phyloP scores from a whole-genome alignment of 2,888 invertebrate genomes.

The Candidula unifasciata region DNA sequence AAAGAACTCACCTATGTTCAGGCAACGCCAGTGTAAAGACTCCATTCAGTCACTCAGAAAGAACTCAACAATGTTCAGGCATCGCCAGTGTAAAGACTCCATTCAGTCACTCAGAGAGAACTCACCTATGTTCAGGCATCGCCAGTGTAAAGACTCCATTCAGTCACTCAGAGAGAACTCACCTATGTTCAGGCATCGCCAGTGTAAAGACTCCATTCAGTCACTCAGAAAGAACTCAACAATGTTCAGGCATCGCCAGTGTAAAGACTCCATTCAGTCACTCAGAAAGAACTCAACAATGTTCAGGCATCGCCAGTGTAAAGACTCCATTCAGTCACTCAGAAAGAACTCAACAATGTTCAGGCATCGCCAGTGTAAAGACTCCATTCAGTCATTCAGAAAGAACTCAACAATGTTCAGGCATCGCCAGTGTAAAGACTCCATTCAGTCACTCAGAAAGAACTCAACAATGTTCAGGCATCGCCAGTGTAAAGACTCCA shows the following conservation, averaged over 20 bases:
- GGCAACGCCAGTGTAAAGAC: conserved; percentile 50
- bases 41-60: conserved; percentile 40
- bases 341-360: no score
- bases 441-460: conserved; percentile 42
- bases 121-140: conserved; percentile 50
- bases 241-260: conserved; percentile 46
- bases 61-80: conserved; percentile 51
- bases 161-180: no score
- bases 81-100: conserved; percentile 46
- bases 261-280: conserved; percentile 47
- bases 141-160: conserved; percentile 47
- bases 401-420: conserved; percentile 52
- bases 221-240: no score
- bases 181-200: conserved; percentile 51
- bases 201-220: conserved; percentile 46
- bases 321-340: conserved; percentile 49
- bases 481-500: conserved; percentile 45
- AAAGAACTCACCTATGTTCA: conserved; percentile 51
- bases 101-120: no score
- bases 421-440: conserved; percentile 48
- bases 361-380: conserved; percentile 46
- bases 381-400: conserved; percentile 44
- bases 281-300: no score
- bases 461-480: conserved; percentile 50
- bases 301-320: conserved; percentile 42